Conservation (phyloP, 2,888 invertebrate genomes). For the Hyppa rectilinea region DNA sequence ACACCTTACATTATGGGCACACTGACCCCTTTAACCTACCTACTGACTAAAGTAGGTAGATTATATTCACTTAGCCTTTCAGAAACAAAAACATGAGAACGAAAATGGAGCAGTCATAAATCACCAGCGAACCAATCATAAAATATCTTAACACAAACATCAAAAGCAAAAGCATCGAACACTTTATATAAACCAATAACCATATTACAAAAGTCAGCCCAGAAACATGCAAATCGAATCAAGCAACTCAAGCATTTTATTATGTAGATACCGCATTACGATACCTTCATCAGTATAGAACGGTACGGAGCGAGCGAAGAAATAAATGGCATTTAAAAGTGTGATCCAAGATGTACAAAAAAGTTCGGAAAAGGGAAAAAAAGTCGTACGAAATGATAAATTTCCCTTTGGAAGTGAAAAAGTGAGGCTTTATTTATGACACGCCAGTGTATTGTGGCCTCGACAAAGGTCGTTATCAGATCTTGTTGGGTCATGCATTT, state of each 20-base stretch:
- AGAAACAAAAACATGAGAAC: slow-evolving; percentile 18
- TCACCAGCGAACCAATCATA: slow-evolving; percentile 39
- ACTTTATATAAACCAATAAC: slow-evolving; percentile 68
- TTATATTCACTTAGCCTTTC: neutral
- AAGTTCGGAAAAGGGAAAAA: slow-evolving; percentile 82
- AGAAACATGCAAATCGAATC: slow-evolving; percentile 83
- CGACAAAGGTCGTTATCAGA: slow-evolving; percentile 83
- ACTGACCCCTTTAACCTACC: slow-evolving; percentile 10
- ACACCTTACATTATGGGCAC: slow-evolving; percentile 11
- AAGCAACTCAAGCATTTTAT: slow-evolving; percentile 85
- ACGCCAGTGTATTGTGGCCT: slow-evolving; percentile 81
- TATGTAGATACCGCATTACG: slow-evolving; percentile 86
- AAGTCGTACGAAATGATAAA: slow-evolving; percentile 88
- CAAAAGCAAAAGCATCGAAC: slow-evolving; percentile 45
- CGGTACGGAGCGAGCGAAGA: slow-evolving; percentile 83
- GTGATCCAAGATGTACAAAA: slow-evolving; percentile 89
- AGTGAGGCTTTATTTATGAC: slow-evolving; percentile 89
- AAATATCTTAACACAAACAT: slow-evolving; percentile 49
- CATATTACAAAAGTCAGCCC: slow-evolving; percentile 72
- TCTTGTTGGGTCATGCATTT: slow-evolving; percentile 82
- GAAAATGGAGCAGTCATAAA: slow-evolving; percentile 29
- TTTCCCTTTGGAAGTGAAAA: slow-evolving; percentile 86
- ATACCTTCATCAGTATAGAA: slow-evolving; percentile 87
- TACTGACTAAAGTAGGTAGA: neutral
- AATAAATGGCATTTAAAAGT: slow-evolving; percentile 89